phyloP scores from a whole-genome alignment of 1,140 invertebrate species.

The Diploscapter pachys region DNA sequence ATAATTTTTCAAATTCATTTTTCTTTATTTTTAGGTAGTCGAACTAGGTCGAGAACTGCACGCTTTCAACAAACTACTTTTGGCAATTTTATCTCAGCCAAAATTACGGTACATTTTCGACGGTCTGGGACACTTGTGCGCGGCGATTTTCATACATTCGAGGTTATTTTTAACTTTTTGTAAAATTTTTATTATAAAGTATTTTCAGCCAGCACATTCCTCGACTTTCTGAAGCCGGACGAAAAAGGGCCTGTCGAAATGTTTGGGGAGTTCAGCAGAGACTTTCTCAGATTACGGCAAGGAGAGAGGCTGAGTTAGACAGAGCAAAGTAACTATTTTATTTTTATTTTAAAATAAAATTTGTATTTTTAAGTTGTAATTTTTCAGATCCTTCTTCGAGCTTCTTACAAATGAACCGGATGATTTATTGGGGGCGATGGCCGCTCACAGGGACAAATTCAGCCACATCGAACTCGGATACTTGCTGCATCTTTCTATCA shows the following conservation, averaged over 20 bases:
- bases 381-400: constrained; percentile 73
- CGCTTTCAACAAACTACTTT: constrained; percentile 75
- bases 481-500: background rate
- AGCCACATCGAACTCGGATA: constrained; percentile 73
- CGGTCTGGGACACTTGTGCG: constrained; percentile 80
- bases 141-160: constrained; percentile 78
- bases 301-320: constrained; percentile 78
- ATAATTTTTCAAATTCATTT: background rate
- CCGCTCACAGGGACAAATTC: constrained; percentile 78
- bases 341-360: background rate
- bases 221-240: constrained; percentile 72
- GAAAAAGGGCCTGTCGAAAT: constrained; percentile 69
- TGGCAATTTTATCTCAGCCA: constrained; percentile 70
- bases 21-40: constrained; percentile 55
- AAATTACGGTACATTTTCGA: constrained; percentile 90
- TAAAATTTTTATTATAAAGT: constrained; percentile 6
- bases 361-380: constrained; percentile 54
- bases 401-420: constrained; percentile 80
- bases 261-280: constrained; percentile 81
- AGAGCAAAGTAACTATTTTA: constrained; percentile 66
- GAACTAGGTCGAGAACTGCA: constrained; percentile 76
- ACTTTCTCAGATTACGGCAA: constrained; percentile 77
- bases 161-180: constrained; percentile 37
- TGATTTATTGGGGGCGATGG: constrained; percentile 77
- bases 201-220: constrained; percentile 71